Evolutionary conservation across 1,140 invertebrate species (phyloP).

Genomic region (Paramacrobiotus metropolitanus): DNA sequence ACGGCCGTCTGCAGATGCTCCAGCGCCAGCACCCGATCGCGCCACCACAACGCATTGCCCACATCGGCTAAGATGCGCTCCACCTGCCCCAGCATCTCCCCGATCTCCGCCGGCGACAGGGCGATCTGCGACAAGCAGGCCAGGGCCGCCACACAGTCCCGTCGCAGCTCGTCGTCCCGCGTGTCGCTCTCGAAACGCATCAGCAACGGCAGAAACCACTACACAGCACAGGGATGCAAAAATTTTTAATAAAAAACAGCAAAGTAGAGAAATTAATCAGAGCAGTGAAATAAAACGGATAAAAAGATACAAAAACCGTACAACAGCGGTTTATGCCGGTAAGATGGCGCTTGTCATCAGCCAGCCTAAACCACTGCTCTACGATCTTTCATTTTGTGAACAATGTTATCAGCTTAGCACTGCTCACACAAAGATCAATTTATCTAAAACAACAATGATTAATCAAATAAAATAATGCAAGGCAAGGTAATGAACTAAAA

Average conservation of each 20-base stretch:
- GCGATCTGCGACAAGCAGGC: slow-evolving; percentile 17
- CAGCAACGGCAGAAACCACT: slow-evolving; percentile 1
- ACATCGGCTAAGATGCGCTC: slow-evolving; percentile 12
- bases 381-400: no score
- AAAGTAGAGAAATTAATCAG: background rate
- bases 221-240: background rate
- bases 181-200: slow-evolving; percentile 17
- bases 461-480: no score
- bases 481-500: no score
- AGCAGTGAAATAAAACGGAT: background rate
- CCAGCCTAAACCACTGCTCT: no score
- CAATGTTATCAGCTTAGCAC: no score
- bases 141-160: slow-evolving; percentile 16
- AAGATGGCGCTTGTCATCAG: no score
- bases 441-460: no score
- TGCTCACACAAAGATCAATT: no score
- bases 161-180: slow-evolving; percentile 19
- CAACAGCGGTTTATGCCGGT: no score
- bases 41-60: slow-evolving; percentile 18
- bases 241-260: background rate
- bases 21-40: slow-evolving; percentile 19
- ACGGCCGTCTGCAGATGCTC: slow-evolving; percentile 20
- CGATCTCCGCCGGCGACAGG: slow-evolving; percentile 15
- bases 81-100: background rate
- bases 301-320: no score